Conservation (phyloP, 1,140 invertebrate genomes). For the Amphibalanus amphitrite region DNA sequence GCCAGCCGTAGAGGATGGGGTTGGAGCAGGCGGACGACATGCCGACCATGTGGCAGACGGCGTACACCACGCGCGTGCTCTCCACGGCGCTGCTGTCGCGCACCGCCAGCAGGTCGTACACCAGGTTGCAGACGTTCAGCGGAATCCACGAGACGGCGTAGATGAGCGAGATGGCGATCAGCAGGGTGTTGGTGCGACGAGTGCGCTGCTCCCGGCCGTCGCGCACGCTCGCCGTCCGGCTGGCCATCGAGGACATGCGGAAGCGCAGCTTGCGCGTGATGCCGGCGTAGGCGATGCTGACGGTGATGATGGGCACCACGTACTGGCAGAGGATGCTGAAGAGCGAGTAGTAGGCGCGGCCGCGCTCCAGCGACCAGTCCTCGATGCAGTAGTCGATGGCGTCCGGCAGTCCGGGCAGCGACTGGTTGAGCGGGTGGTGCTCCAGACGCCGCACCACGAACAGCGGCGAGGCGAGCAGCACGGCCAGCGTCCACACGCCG, state of each 20-base stretch:
- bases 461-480: slow-evolving; percentile 55
- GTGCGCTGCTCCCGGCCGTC: slow-evolving; percentile 58
- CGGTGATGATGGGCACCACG: slow-evolving; percentile 53
- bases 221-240: slow-evolving; percentile 23
- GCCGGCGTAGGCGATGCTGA: too few species aligned
- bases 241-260: too few species aligned
- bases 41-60: slow-evolving; percentile 64
- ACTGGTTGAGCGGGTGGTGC: slow-evolving; percentile 33
- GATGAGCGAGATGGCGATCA: too few species aligned
- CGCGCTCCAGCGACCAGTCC: slow-evolving; percentile 51
- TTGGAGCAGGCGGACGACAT: too few species aligned
- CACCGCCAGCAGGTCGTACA: slow-evolving; percentile 39
- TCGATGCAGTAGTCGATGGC: slow-evolving; percentile 52
- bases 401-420: slow-evolving; percentile 27
- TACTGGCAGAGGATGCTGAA: slow-evolving; percentile 70
- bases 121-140: slow-evolving; percentile 61
- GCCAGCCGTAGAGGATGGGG: too few species aligned
- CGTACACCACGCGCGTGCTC: slow-evolving; percentile 41
- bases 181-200: too few species aligned
- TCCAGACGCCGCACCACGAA: slow-evolving; percentile 51
- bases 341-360: slow-evolving; percentile 59
- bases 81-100: slow-evolving; percentile 33
- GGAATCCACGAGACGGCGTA: too few species aligned
- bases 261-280: slow-evolving; percentile 37
- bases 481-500: slow-evolving; percentile 55